A percentile compares a stretch with the other conserved stretches of the same genome.
These are phyloP conservation scores for Melanotaenia pygmaea DNA, from an alignment of 2,797 vertebrate species.

Conservation along the genomic window DNA sequence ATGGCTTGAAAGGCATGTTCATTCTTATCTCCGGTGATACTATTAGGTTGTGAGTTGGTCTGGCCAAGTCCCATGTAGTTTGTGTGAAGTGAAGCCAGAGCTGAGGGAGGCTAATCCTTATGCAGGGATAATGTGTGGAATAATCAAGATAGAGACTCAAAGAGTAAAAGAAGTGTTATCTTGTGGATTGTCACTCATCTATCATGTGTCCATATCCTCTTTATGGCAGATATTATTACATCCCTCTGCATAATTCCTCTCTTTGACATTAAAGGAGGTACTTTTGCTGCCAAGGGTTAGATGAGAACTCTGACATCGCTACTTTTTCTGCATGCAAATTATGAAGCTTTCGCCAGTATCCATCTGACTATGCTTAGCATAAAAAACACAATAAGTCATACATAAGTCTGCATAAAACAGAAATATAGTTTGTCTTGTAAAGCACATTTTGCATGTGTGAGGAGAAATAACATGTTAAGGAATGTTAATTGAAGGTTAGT, in stretches of 20 bases:
- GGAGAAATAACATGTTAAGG: background rate
- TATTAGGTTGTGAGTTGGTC: constrained; percentile 66
- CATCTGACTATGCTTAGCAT: background rate
- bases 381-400: background rate
- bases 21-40: constrained; percentile 72
- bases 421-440: background rate
- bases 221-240: constrained; percentile 10
- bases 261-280: background rate
- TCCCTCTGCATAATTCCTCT: background rate
- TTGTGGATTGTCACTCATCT: constrained; percentile 1
- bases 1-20: constrained; percentile 75
- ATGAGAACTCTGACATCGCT: background rate
- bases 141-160: constrained; percentile 26
- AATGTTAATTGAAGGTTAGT: background rate
- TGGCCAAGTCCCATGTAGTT: constrained; percentile 42
- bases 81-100: constrained; percentile 65
- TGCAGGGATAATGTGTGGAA: constrained; percentile 44
- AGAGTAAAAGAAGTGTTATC: constrained; percentile 34
- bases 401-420: background rate
- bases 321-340: background rate
- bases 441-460: background rate
- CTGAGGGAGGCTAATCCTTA: constrained; percentile 51
- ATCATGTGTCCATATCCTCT: constrained; percentile 24
- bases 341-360: background rate
- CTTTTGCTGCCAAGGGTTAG: background rate